Conservation (phyloP, 2,113 vertebrate genomes). For the Steatornis caripensis region DNA sequence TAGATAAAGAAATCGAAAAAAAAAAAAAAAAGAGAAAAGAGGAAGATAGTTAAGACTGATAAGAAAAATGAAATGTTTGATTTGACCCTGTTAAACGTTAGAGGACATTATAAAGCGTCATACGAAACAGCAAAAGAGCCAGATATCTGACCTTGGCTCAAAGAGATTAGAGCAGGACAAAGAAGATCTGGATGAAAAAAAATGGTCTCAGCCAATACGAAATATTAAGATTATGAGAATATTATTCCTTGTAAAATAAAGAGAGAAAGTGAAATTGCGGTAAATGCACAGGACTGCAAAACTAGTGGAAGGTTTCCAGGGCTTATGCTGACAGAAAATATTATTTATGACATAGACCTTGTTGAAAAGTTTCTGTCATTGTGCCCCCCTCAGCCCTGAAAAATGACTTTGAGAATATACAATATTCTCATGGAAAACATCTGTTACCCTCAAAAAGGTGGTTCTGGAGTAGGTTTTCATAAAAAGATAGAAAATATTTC, state of each 20-base stretch:
- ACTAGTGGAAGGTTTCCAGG: neutral
- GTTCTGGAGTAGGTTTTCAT: neutral
- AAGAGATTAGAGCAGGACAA: neutral
- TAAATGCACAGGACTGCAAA: neutral
- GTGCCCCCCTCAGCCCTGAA: rapidly evolving
- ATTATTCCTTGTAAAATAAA: neutral
- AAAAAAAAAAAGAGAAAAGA: neutral
- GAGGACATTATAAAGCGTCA: neutral
- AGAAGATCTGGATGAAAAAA: neutral
- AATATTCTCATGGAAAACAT: neutral
- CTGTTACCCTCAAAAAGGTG: neutral
- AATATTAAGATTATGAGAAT: neutral
- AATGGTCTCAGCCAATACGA: neutral
- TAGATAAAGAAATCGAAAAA: neutral
- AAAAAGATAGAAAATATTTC: neutral
- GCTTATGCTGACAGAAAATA: neutral
- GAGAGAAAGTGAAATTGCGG: neutral
- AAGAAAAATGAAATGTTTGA: neutral
- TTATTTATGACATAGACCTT: neutral
- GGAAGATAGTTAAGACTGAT: neutral
- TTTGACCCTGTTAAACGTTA: neutral
- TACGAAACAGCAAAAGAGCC: neutral
- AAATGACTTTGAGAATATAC: neutral
- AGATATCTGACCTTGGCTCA: neutral
- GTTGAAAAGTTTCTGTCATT: neutral